Evolutionary conservation across 2,113 vertebrate species (phyloP), one percentile per base, ranked within the genome.

Genomic region (Nycticorax nycticorax): DNA sequence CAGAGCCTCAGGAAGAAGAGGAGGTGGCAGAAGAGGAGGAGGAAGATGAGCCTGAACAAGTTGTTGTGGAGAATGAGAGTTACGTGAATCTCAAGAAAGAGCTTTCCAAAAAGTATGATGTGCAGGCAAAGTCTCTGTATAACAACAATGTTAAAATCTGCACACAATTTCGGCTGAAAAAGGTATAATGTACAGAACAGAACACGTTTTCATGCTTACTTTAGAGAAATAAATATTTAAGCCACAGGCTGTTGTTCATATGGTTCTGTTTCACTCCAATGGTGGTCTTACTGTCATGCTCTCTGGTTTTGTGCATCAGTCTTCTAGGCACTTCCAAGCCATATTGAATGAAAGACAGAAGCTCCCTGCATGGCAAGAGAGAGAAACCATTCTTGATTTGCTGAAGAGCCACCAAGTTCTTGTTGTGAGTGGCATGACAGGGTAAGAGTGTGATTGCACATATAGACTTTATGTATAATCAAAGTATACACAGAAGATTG

Each of bases 371-470:
- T 99, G 99, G 99, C 97, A 99, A 84, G 98, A 99, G 97, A 99
- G 97, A 93, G 97, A 98, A 82, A 98, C 97, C 39, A 99, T 99
- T 92, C 98, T 99, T 14, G 96, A 98, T 35, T 85, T 98, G 93
- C 78, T 99, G 90, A 96, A 98, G 35, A 96, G 73, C 53, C 98
- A 98, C 85, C 99, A 99, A 92, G 99, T 99, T 96, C 98, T 99
- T 84, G 99, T 99, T 95, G 97, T 99, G 98, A 99, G 99, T 66
- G 99, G 99, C 53, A 99, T 99, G 99, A 99, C 99, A 2, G 99
- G 99, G 99, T 99, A 98, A 97, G 99, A 80, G 45, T 39, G 45
- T 53, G 60, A 32, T 28, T 86, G 41, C 72, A 56, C 33, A 6
- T 18, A 28, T 13, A 56, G 63, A 20, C 15, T 69, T 94, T 5